Conservation (phyloP, 2,888 invertebrate species). For the Graphium colonna region DNA sequence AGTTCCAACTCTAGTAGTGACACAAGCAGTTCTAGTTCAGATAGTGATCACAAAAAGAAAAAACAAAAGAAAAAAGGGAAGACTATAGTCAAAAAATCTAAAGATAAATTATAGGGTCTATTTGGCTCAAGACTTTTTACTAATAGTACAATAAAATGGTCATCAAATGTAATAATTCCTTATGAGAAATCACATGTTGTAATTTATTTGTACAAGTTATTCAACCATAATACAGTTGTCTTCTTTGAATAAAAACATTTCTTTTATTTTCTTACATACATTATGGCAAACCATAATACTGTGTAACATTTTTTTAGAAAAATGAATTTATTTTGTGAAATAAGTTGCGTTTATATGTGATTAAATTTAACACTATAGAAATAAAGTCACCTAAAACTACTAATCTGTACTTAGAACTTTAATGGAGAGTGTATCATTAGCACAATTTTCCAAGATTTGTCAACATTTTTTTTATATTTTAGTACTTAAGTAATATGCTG, state of each 20-base stretch:
- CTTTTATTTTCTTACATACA: too few relatives aligned
- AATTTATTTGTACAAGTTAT: neutral
- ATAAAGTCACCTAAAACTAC: too few relatives aligned
- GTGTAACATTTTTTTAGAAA: too few relatives aligned
- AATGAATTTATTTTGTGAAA: too few relatives aligned
- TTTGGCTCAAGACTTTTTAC: conserved; percentile 3
- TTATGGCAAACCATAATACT: too few relatives aligned
- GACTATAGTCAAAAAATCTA: conserved; percentile 45
- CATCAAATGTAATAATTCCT: conserved; percentile 1
- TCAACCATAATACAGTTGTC: neutral
- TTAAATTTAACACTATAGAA: too few relatives aligned
- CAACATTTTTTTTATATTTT: neutral
- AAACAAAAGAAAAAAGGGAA: conserved; percentile 39
- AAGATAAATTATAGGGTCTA: conserved; percentile 28
- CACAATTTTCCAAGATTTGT: too few relatives aligned
- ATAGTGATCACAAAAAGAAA: conserved; percentile 48
- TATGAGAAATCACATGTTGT: neutral
- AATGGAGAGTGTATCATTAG: too few relatives aligned
- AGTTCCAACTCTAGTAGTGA: conserved; percentile 42
- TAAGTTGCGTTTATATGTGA: too few relatives aligned
- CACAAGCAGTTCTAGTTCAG: conserved; percentile 55
- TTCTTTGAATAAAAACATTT: neutral
- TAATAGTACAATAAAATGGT: conserved; percentile 20
- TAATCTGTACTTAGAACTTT: too few relatives aligned
- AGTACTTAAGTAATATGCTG: too few relatives aligned